Evolutionary conservation across 2,797 vertebrate species (phyloP).

Genomic region (Siniperca obscura): DNA sequence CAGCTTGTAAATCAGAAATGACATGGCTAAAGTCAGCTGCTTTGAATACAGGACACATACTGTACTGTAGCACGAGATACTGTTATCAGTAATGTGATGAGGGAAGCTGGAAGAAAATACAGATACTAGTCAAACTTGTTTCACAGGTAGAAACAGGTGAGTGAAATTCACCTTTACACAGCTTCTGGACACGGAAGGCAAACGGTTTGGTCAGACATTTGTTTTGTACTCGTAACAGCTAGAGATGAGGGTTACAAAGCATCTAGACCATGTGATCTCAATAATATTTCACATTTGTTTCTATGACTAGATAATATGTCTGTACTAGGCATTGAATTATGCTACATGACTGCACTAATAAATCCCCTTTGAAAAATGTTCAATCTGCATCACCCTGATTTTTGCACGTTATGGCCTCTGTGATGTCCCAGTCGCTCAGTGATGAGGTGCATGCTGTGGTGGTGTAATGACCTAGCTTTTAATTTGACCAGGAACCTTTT

Average conservation of each 20-base stretch:
- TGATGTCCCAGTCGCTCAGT: neutral
- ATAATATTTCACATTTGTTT: constrained; percentile 21
- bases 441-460: neutral
- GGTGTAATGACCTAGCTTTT: neutral
- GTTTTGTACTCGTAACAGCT: neutral
- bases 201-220: neutral
- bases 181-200: neutral
- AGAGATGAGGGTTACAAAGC: neutral
- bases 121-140: constrained; percentile 21
- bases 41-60: constrained; percentile 27
- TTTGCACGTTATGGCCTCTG: neutral
- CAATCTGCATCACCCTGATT: neutral
- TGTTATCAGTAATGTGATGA: constrained; percentile 11
- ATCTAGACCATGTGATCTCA: neutral
- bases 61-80: constrained; percentile 1
- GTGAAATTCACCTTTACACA: neutral
- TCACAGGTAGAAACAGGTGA: neutral
- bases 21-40: neutral
- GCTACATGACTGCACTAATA: constrained; percentile 25
- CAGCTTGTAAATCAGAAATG: constrained; percentile 34
- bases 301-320: neutral
- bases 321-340: neutral
- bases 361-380: constrained; percentile 13
- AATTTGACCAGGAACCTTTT: neutral
- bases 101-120: constrained; percentile 3